Conservation (phyloP, 2,797 vertebrate genomes). For the Pipistrellus kuhlii region DNA sequence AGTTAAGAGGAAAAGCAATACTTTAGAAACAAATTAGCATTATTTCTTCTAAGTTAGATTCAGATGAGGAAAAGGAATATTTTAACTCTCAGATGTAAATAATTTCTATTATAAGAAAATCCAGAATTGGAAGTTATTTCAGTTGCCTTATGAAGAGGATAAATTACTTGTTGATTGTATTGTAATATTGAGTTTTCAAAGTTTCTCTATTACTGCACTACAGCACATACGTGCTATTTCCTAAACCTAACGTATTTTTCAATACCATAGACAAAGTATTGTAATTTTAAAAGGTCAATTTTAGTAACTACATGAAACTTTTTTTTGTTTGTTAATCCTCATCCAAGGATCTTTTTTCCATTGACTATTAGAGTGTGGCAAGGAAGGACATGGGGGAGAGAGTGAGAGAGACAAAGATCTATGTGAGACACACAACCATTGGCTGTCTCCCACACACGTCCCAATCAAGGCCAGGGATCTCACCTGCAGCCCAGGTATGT, state of each 20-base stretch:
- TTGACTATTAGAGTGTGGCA: background rate
- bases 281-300: background rate
- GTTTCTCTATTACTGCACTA: background rate
- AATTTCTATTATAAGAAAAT: background rate
- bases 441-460: too few species aligned
- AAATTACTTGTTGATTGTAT: background rate
- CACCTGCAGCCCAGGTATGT: background rate
- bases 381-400: background rate
- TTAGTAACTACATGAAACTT: background rate
- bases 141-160: background rate
- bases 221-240: background rate
- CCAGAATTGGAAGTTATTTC: background rate
- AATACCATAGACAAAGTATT: constrained; percentile 8
- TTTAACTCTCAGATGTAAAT: background rate
- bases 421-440: too few species aligned
- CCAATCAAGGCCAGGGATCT: background rate
- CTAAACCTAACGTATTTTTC: background rate
- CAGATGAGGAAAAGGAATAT: background rate
- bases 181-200: background rate
- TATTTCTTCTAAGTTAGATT: constrained; percentile 36
- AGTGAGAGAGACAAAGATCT: too few species aligned
- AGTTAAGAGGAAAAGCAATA: background rate
- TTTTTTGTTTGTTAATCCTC: background rate
- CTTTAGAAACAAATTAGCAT: background rate
- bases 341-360: background rate